phyloP scores from a whole-genome alignment of 2,797 vertebrate genomes.

The Mormyrus hasselquistii region DNA sequence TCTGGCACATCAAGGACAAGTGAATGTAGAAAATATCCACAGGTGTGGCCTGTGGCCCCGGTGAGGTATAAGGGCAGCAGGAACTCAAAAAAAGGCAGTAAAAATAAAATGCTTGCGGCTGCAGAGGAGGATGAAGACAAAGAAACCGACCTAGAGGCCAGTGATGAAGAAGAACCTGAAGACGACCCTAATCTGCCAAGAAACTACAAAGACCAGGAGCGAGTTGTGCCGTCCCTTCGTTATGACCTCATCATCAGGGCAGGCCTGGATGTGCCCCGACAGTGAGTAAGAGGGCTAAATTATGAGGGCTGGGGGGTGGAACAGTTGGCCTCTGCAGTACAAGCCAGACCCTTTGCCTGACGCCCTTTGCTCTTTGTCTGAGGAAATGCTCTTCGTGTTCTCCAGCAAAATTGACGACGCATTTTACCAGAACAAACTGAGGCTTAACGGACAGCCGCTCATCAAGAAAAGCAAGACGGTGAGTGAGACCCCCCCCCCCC shows the following conservation, averaged over 20 bases:
- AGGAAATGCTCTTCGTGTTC: slow-evolving; percentile 15
- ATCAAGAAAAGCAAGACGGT: slow-evolving; percentile 95
- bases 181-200: slow-evolving; percentile 59
- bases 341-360: not conserved
- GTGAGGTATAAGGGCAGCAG: slow-evolving; percentile 76
- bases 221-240: slow-evolving; percentile 75
- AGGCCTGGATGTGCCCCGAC: slow-evolving; percentile 80
- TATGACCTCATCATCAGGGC: slow-evolving; percentile 81
- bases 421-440: slow-evolving; percentile 81
- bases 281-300: slow-evolving; percentile 66
- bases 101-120: slow-evolving; percentile 39
- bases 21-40: slow-evolving; percentile 36
- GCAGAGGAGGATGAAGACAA: slow-evolving; percentile 62
- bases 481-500: slow-evolving; percentile 36
- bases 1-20: slow-evolving; percentile 28
- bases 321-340: not conserved
- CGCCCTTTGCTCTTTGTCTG: not conserved
- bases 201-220: slow-evolving; percentile 87
- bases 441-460: slow-evolving; percentile 85
- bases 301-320: not conserved
- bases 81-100: slow-evolving; percentile 61
- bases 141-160: slow-evolving; percentile 52
- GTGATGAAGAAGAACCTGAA: slow-evolving; percentile 64
- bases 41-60: slow-evolving; percentile 49
- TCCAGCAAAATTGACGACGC: slow-evolving; percentile 89